A percentile compares a stretch with the other conserved stretches of the same genome.
Conservation (phyloP, 2,113 vertebrate species). For the Melospiza georgiana region DNA sequence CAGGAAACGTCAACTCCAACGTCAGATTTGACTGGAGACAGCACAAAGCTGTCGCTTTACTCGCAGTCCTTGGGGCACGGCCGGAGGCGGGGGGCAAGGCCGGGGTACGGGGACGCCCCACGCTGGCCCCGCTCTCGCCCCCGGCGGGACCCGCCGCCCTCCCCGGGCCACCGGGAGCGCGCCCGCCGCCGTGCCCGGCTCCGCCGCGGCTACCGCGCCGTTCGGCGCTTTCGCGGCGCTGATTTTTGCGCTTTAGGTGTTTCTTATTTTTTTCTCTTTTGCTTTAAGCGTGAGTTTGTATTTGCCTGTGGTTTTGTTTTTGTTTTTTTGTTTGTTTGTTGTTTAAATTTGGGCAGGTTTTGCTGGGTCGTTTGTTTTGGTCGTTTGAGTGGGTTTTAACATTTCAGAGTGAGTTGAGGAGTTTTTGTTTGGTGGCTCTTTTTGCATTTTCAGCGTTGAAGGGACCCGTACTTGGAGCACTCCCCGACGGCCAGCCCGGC, state of each 20-base stretch:
- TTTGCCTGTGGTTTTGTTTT: not conserved
- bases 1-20: conserved; percentile 32
- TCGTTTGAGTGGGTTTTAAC: not conserved
- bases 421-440: not conserved
- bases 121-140: not conserved
- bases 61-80: not conserved
- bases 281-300: not conserved
- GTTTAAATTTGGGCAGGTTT: not conserved
- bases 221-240: not conserved
- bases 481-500: not conserved
- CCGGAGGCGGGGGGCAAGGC: not conserved
- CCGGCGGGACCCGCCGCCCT: not conserved
- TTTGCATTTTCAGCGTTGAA: not conserved
- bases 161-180: not conserved
- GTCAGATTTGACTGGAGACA: conserved; percentile 32
- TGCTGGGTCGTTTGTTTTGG: not conserved
- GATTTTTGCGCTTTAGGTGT: not conserved
- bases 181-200: not conserved
- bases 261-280: not conserved
- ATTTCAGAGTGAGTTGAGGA: not conserved
- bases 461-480: not conserved
- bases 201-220: not conserved
- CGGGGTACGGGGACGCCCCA: not conserved
- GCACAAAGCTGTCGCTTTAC: not conserved
- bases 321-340: not conserved